phyloP scores from a whole-genome alignment of 1,140 invertebrate species.

The Drosophila novamexicana region DNA sequence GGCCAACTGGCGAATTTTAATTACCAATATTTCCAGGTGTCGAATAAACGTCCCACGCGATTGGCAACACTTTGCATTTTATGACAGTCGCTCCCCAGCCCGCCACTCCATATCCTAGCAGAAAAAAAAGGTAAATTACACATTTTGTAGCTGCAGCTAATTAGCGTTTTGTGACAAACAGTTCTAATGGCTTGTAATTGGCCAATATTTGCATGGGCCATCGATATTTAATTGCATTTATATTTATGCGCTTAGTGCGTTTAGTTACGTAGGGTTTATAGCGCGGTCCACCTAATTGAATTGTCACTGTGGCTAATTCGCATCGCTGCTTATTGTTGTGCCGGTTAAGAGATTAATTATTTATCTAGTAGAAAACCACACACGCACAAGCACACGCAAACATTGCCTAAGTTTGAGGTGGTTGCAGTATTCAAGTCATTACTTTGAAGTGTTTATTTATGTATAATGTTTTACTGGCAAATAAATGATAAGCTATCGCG shows the following conservation, averaged over 20 bases:
- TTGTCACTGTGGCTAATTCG: constrained; percentile 34
- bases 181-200: constrained; percentile 75
- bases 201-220: constrained; percentile 57
- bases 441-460: background rate
- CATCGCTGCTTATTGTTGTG: constrained; percentile 13
- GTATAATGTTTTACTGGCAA: background rate
- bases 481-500: constrained; percentile 23
- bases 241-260: constrained; percentile 54
- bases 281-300: constrained; percentile 34
- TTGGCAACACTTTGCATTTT: constrained; percentile 66
- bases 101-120: background rate
- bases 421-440: background rate
- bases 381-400: background rate
- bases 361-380: constrained; percentile 8
- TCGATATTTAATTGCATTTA: constrained; percentile 69
- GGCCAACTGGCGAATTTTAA: constrained; percentile 71
- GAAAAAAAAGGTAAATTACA: constrained; percentile 25
- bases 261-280: background rate
- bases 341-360: constrained; percentile 16
- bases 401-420: background rate
- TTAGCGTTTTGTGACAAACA: constrained; percentile 70
- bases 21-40: constrained; percentile 79
- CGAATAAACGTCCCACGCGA: constrained; percentile 67
- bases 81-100: constrained; percentile 47
- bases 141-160: constrained; percentile 67